Conservation (phyloP, 2,113 vertebrate genomes). For the Tupaia chinensis region DNA sequence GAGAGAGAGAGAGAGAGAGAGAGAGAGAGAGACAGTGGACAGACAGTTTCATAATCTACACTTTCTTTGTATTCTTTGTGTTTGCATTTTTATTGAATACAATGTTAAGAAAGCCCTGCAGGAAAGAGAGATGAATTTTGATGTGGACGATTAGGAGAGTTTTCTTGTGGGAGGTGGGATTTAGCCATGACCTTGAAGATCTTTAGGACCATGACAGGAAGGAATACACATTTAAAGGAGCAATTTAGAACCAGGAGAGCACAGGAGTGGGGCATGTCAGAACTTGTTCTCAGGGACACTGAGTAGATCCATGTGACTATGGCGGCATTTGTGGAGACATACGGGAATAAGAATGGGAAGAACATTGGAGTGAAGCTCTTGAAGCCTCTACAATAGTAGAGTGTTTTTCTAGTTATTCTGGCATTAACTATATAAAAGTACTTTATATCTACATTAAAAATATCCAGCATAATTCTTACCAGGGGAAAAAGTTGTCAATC, state of each 20-base stretch:
- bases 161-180: neutral
- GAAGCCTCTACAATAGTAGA: neutral
- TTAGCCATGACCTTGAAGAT: neutral
- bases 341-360: neutral
- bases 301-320: neutral
- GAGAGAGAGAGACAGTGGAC: too few species aligned
- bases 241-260: neutral
- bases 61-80: neutral
- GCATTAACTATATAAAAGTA: neutral
- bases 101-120: neutral
- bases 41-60: neutral
- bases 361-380: neutral
- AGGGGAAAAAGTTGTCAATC: neutral
- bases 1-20: too few species aligned
- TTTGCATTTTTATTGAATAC: neutral
- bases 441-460: neutral
- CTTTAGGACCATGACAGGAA: neutral
- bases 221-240: neutral
- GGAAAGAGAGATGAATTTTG: neutral
- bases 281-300: neutral
- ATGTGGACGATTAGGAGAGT: neutral
- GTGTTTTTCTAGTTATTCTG: neutral
- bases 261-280: fast-evolving
- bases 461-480: neutral
- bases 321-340: neutral